Conservation (phyloP, 2,797 vertebrate species). For the Tadarida brasiliensis region DNA sequence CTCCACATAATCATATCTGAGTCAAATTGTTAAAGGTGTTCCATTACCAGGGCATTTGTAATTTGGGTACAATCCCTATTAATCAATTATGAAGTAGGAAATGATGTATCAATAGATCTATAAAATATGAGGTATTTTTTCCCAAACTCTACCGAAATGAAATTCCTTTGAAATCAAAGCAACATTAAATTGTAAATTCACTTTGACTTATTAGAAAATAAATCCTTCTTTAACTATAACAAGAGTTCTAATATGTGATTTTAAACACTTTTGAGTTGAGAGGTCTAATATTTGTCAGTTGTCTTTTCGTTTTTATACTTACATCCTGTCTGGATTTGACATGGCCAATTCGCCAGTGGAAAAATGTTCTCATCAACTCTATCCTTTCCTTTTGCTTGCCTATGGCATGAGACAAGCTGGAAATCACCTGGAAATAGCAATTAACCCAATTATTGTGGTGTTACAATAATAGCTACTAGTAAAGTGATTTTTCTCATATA, state of each 20-base stretch:
- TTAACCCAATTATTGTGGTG: conserved; percentile 38
- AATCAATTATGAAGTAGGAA: neutral
- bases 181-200: neutral
- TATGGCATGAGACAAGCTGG: conserved; percentile 92
- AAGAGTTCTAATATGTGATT: conserved; percentile 43
- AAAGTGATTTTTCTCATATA: neutral
- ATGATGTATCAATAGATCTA: neutral
- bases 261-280: conserved; percentile 53
- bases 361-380: conserved; percentile 94
- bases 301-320: conserved; percentile 68
- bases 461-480: neutral
- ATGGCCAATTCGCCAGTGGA: conserved; percentile 93
- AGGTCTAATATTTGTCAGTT: conserved; percentile 14
- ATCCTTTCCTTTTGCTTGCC: conserved; percentile 93
- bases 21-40: conserved; percentile 1
- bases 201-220: conserved; percentile 63
- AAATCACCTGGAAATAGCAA: conserved; percentile 91
- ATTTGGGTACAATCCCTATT: conserved; percentile 20
- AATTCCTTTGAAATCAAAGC: conserved; percentile 61
- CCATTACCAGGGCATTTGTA: neutral
- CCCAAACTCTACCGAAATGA: conserved; percentile 29
- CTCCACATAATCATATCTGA: neutral
- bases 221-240: conserved; percentile 42
- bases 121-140: neutral
- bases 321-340: conserved; percentile 92